Conservation (phyloP, 2,797 vertebrate species). For the Threskiornis aethiopicus region DNA sequence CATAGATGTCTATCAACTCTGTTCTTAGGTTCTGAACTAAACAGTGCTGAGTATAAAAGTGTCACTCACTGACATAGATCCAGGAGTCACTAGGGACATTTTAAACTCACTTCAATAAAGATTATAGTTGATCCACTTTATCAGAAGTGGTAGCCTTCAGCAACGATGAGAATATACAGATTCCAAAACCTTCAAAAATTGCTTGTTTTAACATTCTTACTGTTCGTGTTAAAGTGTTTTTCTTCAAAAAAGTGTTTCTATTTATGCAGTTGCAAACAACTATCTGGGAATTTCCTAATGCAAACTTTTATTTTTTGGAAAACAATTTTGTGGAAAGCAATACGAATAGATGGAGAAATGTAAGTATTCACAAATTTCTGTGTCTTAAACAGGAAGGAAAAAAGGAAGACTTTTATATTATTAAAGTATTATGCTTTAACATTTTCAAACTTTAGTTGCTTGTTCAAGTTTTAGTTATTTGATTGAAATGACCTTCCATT, state of each 20-base stretch:
- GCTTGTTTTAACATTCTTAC: neutral
- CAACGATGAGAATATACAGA: neutral
- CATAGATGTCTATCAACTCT: neutral
- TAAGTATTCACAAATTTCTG: neutral
- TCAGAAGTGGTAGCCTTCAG: neutral
- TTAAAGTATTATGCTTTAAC: neutral
- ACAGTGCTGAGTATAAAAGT: neutral
- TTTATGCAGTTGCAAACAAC: neutral
- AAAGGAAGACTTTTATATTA: neutral
- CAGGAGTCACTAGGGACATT: neutral
- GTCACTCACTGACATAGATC: neutral
- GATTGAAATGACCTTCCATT: neutral
- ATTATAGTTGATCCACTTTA: neutral
- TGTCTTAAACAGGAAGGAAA: neutral
- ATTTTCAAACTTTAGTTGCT: neutral
- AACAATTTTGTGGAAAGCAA: neutral
- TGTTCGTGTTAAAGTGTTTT: neutral
- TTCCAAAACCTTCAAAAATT: neutral
- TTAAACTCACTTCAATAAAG: neutral
- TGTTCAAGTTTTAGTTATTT: neutral
- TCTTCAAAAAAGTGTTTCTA: neutral
- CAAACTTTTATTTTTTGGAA: neutral
- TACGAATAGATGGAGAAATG: neutral
- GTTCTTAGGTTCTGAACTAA: neutral
- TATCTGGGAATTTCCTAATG: neutral